phyloP scores from a whole-genome alignment of 2,113 vertebrate species.

The Zeus faber region DNA sequence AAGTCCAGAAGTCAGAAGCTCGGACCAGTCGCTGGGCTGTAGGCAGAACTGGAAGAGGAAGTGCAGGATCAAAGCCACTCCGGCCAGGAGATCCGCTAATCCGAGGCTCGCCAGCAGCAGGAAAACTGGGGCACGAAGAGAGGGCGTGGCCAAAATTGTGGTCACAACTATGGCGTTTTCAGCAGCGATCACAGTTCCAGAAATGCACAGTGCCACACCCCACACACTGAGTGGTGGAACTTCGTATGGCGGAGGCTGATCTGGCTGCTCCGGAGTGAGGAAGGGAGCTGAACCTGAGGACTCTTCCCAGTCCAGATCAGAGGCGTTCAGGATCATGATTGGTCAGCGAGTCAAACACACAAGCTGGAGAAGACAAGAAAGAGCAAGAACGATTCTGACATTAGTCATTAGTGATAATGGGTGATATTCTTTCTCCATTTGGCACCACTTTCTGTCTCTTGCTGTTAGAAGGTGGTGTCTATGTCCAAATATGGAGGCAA shows the following conservation, averaged over 20 bases:
- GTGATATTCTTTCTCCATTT: too few species aligned
- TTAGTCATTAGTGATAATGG: too few species aligned
- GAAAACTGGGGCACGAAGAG: constrained; percentile 87
- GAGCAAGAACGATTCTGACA: constrained; percentile 1
- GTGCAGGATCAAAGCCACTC: constrained; percentile 84
- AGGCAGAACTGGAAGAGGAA: constrained; percentile 85
- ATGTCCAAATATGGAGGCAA: too few species aligned
- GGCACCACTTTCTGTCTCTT: too few species aligned
- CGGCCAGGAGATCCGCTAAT: constrained; percentile 86
- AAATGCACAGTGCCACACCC: constrained; percentile 87
- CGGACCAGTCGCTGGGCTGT: constrained; percentile 70
- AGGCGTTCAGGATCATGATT: constrained; percentile 66
- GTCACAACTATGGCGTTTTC: constrained; percentile 91
- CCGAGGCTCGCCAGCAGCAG: constrained; percentile 89
- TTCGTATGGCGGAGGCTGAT: constrained; percentile 53
- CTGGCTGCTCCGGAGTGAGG: constrained; percentile 50
- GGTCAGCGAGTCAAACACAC: constrained; percentile 15
- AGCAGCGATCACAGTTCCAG: constrained; percentile 86
- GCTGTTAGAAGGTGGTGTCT: too few species aligned
- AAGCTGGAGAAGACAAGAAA: constrained; percentile 28
- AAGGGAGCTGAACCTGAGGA: constrained; percentile 65
- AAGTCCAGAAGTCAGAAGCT: constrained; percentile 83
- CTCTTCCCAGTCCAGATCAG: constrained; percentile 68
- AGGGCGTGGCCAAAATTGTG: constrained; percentile 81
- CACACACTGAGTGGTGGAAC: constrained; percentile 77